Evolutionary conservation across 2,888 invertebrate genomes (phyloP).

Genomic region (Frankliniella fusca): DNA sequence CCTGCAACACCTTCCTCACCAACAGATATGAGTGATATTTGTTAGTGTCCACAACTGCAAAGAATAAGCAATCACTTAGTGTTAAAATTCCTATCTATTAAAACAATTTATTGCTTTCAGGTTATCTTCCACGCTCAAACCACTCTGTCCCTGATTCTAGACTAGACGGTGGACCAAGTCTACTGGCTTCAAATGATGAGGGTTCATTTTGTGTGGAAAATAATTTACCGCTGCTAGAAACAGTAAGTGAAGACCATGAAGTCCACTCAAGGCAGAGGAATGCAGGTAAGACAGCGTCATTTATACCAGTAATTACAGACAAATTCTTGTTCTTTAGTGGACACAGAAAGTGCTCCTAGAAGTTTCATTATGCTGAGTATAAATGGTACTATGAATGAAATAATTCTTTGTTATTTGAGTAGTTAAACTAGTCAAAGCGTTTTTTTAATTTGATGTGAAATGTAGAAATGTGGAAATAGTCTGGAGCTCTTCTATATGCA

Average conservation of each 20-base stretch:
- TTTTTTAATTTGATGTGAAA: neutral
- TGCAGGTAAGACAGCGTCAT: slow-evolving; percentile 43
- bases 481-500: too few relatives aligned
- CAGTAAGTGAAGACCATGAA: slow-evolving; percentile 67
- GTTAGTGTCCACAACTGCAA: slow-evolving; percentile 46
- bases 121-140: slow-evolving; percentile 78
- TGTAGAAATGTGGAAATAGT: neutral
- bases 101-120: slow-evolving; percentile 60
- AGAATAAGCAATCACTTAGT: neutral
- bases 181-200: slow-evolving; percentile 43
- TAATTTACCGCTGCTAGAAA: slow-evolving; percentile 53
- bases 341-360: too few relatives aligned
- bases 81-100: slow-evolving; percentile 27
- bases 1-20: slow-evolving; percentile 84
- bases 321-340: too few relatives aligned
- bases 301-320: slow-evolving; percentile 30
- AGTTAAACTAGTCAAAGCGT: neutral
- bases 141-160: slow-evolving; percentile 62
- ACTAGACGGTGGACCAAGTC: slow-evolving; percentile 44
- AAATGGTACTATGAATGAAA: too few relatives aligned
- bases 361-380: too few relatives aligned
- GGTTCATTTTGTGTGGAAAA: neutral
- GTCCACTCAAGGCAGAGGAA: slow-evolving; percentile 45
- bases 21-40: slow-evolving; percentile 62
- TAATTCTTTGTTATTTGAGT: too few relatives aligned